Evolutionary conservation across 2,888 invertebrate species (phyloP).

Genomic region (Macroteleia sp.): DNA sequence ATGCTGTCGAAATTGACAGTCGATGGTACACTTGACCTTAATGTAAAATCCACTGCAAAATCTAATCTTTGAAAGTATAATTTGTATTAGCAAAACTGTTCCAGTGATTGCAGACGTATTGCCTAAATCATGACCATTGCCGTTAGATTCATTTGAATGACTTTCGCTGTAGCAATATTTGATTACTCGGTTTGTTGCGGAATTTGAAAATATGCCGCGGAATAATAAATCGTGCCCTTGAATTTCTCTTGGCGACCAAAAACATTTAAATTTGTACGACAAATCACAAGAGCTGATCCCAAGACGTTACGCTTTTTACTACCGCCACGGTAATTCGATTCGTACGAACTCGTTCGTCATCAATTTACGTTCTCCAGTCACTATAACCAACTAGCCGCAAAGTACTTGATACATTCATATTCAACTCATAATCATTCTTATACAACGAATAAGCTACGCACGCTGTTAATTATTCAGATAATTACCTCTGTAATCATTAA

Average conservation of each 20-base stretch:
- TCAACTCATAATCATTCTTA: constrained; percentile 42
- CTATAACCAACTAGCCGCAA: constrained; percentile 32
- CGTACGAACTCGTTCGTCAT: constrained; percentile 47
- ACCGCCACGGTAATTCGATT: constrained; percentile 44
- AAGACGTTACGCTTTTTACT: constrained; percentile 49
- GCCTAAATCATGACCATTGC: constrained; percentile 19
- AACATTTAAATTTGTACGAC: constrained; percentile 17
- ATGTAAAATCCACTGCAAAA: too few relatives aligned
- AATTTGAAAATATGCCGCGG: constrained; percentile 19
- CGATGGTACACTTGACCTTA: too few relatives aligned
- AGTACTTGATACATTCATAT: constrained; percentile 40
- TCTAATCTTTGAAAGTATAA: too few relatives aligned
- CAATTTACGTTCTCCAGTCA: constrained; percentile 42
- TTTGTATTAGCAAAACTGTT: neutral
- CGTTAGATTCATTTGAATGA: constrained; percentile 24
- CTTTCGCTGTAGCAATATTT: constrained; percentile 29
- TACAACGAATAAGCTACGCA: constrained; percentile 18
- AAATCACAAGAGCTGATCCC: constrained; percentile 21
- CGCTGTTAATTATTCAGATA: constrained; percentile 2
- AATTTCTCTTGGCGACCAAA: constrained; percentile 40
- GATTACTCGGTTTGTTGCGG: constrained; percentile 3
- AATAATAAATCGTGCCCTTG: constrained; percentile 40
- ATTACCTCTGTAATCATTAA: neutral
- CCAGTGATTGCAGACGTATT: constrained; percentile 1
- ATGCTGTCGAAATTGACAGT: too few relatives aligned